phyloP scores from a whole-genome alignment of 2,888 invertebrate genomes.

The Adela reaumurella region DNA sequence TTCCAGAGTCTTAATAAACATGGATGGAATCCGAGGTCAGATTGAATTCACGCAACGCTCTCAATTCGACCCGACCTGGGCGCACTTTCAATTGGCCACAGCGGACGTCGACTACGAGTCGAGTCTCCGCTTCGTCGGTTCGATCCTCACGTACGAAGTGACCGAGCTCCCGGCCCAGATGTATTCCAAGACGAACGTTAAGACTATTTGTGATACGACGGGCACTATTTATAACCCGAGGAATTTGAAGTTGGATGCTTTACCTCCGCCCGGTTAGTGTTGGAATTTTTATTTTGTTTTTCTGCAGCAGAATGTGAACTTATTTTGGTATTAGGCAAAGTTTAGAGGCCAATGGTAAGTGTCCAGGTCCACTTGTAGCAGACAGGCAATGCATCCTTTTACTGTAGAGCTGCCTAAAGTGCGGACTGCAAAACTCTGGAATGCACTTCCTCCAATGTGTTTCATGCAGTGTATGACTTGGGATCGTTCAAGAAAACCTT shows the following conservation, averaged over 20 bases:
- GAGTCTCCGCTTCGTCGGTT: conserved; percentile 69
- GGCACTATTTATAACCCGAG: conserved; percentile 77
- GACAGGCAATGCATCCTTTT: too few relatives aligned
- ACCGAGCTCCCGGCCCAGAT: conserved; percentile 64
- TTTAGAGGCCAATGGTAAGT: too few relatives aligned
- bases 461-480: too few relatives aligned
- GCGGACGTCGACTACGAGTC: conserved; percentile 65
- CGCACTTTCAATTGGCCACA: conserved; percentile 66
- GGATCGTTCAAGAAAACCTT: too few relatives aligned
- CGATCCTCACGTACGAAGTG: conserved; percentile 68
- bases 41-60: conserved; percentile 76
- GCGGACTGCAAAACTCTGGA: too few relatives aligned
- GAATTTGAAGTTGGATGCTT: conserved; percentile 44
- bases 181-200: conserved; percentile 21
- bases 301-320: too few relatives aligned
- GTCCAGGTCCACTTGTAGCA: too few relatives aligned
- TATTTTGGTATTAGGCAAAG: too few relatives aligned
- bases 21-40: conserved; percentile 76
- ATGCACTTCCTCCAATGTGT: too few relatives aligned
- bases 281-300: too few relatives aligned
- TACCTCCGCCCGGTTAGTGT: conserved; percentile 64
- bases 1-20: conserved; percentile 66
- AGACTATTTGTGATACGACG: conserved; percentile 62
- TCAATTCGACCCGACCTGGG: conserved; percentile 79
- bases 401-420: too few relatives aligned